Evolutionary conservation across 2,113 vertebrate species (phyloP).

Genomic region (Pantherophis guttatus): DNA sequence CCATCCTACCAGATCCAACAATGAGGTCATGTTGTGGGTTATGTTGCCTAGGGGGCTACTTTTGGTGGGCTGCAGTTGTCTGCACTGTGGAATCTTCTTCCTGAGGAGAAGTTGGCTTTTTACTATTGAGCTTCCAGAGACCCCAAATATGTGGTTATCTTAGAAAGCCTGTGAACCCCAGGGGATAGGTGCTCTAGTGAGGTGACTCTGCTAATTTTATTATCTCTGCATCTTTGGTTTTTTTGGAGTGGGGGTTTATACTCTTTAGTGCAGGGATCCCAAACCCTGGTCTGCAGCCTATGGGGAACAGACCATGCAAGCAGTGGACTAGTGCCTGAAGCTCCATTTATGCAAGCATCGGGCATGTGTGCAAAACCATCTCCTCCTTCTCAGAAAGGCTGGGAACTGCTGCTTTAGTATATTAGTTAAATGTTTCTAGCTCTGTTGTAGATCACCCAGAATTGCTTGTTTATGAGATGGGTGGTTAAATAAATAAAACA

Average conservation of each 20-base stretch:
- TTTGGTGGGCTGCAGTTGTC: background rate
- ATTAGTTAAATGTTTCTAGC: background rate
- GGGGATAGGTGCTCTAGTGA: background rate
- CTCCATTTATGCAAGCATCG: background rate
- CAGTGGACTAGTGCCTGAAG: background rate
- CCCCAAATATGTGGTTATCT: background rate
- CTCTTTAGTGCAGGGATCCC: background rate
- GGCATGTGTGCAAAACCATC: background rate
- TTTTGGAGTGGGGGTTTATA: background rate
- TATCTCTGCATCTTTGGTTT: background rate
- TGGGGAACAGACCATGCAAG: background rate
- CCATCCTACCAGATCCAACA: background rate
- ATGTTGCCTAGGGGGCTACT: background rate
- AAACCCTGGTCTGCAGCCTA: background rate
- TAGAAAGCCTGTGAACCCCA: background rate
- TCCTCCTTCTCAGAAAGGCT: background rate
- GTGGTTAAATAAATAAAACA: background rate
- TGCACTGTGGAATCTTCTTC: background rate
- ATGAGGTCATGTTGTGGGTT: background rate
- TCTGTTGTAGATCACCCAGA: background rate
- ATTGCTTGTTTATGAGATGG: background rate
- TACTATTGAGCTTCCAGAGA: background rate
- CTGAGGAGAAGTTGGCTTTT: background rate
- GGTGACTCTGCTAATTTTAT: background rate
- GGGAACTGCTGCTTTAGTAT: background rate